Percentiles rank a stretch among this genome's conserved stretches.
phyloP scores from a whole-genome alignment of 2,797 vertebrate species.

The Nyctibius grandis region DNA sequence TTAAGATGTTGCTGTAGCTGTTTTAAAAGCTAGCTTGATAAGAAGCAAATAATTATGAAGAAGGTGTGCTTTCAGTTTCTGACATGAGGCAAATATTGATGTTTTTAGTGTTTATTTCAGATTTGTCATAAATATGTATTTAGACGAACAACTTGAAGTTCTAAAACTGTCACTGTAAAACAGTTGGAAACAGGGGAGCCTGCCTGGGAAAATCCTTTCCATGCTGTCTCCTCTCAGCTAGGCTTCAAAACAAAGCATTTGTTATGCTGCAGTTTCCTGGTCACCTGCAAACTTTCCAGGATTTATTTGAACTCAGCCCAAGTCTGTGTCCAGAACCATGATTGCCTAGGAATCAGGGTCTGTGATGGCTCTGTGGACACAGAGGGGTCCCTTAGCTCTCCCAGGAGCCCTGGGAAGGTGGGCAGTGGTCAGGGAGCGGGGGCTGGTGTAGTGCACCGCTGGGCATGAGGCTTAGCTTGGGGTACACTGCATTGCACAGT shows the following conservation, averaged over 20 bases:
- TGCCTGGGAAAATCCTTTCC: neutral
- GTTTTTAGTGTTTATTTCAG: neutral
- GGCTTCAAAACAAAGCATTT: neutral
- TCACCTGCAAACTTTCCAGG: neutral
- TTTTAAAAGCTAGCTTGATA: neutral
- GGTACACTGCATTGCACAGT: rapidly evolving
- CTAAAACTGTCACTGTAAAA: neutral
- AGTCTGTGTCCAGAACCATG: neutral
- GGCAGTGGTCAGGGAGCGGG: neutral
- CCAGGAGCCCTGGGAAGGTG: neutral
- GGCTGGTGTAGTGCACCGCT: rapidly evolving
- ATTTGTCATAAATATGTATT: neutral
- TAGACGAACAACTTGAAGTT: neutral
- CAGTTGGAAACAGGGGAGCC: neutral
- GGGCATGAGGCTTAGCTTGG: rapidly evolving
- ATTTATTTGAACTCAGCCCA: neutral
- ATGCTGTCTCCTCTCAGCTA: neutral
- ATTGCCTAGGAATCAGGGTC: neutral
- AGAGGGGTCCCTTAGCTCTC: rapidly evolving
- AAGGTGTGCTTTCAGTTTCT: neutral
- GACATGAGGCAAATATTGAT: neutral
- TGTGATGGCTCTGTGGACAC: neutral
- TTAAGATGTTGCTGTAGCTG: neutral
- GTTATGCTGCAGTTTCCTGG: neutral
- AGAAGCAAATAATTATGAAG: neutral